Evolutionary conservation across 2,113 vertebrate species (phyloP).

Genomic region (Paratilapia polleni): DNA sequence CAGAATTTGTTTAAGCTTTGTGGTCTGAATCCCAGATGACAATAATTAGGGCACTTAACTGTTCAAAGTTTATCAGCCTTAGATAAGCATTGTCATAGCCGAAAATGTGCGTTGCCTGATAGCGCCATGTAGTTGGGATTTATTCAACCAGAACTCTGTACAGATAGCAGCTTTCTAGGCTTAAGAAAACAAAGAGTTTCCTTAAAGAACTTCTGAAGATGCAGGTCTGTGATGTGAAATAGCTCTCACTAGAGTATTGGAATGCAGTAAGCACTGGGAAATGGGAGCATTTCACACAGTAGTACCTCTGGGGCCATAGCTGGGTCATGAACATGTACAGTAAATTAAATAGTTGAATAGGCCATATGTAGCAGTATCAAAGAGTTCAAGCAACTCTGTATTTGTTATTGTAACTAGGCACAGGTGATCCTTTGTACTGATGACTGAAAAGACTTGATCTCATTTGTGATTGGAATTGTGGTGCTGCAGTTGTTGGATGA

Average conservation of each 20-base stretch:
- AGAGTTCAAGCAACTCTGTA: constrained; percentile 30
- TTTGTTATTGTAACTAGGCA: constrained; percentile 24
- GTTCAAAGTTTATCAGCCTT: constrained; percentile 76
- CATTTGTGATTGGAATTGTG: constrained; percentile 16
- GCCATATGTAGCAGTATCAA: constrained; percentile 24
- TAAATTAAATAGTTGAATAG: constrained; percentile 37
- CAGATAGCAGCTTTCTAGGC: constrained; percentile 66
- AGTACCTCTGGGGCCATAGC: constrained; percentile 33
- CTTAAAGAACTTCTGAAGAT: constrained; percentile 56
- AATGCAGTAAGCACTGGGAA: constrained; percentile 57
- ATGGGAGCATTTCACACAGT: constrained; percentile 50
- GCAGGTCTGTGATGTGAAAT: constrained; percentile 64
- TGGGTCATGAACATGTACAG: constrained; percentile 49
- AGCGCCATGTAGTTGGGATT: constrained; percentile 72
- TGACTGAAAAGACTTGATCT: background rate
- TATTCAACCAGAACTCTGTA: constrained; percentile 70
- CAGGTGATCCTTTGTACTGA: constrained; percentile 5
- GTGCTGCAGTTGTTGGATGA: constrained; percentile 7
- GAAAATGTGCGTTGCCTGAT: constrained; percentile 72
- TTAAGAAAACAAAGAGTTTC: constrained; percentile 65
- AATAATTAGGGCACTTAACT: constrained; percentile 78
- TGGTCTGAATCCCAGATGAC: constrained; percentile 76
- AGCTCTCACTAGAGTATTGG: constrained; percentile 40
- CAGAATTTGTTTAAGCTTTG: constrained; percentile 67
- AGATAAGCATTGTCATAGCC: constrained; percentile 78